phyloP scores from a whole-genome alignment of 1,140 invertebrate species.

The Sycophaga agraensis region DNA sequence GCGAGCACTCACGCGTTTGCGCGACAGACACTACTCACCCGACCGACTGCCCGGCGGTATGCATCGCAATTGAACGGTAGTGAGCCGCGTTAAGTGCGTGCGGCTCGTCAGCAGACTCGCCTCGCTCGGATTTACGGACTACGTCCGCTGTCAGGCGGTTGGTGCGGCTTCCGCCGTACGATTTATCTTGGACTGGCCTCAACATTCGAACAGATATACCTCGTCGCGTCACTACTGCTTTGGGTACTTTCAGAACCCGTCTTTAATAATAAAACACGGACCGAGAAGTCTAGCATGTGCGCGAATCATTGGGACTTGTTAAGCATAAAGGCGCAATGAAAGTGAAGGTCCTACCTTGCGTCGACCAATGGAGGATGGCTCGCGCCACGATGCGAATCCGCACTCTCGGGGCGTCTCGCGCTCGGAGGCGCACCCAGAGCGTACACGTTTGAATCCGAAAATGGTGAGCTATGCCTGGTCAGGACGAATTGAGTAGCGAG shows the following conservation, averaged over 20 bases:
- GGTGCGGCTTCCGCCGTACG: too few relatives aligned
- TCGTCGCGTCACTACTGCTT: slow-evolving; percentile 57
- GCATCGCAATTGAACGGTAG: too few relatives aligned
- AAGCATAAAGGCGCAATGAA: background rate
- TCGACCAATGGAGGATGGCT: too few relatives aligned
- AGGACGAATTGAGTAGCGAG: too few relatives aligned
- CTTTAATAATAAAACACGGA: slow-evolving; percentile 95
- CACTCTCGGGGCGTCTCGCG: too few relatives aligned
- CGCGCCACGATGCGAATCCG: too few relatives aligned
- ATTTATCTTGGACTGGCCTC: slow-evolving; percentile 42
- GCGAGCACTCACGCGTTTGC: too few relatives aligned
- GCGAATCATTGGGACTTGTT: slow-evolving; percentile 71
- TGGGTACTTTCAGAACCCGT: slow-evolving; percentile 59
- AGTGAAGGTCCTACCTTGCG: too few relatives aligned
- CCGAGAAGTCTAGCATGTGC: slow-evolving; percentile 85
- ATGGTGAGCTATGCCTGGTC: slow-evolving; percentile 88
- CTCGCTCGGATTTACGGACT: slow-evolving; percentile 33
- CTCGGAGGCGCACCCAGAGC: slow-evolving; percentile 68
- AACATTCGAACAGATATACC: slow-evolving; percentile 43
- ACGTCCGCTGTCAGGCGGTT: too few relatives aligned
- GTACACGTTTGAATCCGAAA: slow-evolving; percentile 81
- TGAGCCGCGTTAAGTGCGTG: too few relatives aligned
- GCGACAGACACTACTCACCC: too few relatives aligned
- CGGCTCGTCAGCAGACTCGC: background rate
- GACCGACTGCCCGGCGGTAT: too few relatives aligned